A percentile compares a stretch with the other conserved stretches of the same genome.
Conservation (phyloP, 2,113 vertebrate genomes). For the Crotalus horridus region DNA sequence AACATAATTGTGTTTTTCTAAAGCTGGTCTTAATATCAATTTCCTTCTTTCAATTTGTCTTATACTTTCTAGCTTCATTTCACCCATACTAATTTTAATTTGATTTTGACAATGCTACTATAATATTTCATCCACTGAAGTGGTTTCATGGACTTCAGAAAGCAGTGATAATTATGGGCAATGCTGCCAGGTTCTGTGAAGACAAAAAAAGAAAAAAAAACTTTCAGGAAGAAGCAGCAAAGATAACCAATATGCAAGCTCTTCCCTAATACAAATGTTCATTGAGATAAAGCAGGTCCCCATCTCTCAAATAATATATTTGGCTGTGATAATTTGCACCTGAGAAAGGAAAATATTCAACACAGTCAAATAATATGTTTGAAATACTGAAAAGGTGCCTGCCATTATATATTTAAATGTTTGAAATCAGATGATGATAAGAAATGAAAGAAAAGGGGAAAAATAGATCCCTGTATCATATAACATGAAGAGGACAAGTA, state of each 20-base stretch:
- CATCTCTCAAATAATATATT: not conserved
- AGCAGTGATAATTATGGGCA: not conserved
- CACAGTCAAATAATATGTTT: not conserved
- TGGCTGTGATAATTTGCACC: not conserved
- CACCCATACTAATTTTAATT: not conserved
- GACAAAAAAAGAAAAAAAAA: not conserved
- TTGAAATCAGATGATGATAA: not conserved
- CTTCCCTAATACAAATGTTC: not conserved
- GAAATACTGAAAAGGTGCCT: not conserved
- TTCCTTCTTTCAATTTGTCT: not conserved
- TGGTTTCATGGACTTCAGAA: not conserved
- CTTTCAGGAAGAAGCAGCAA: not conserved
- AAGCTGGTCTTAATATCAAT: not conserved
- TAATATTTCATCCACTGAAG: not conserved
- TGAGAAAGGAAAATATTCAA: not conserved
- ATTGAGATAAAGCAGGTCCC: not conserved
- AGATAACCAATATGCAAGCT: not conserved
- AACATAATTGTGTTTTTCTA: not conserved
- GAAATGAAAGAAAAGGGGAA: not conserved
- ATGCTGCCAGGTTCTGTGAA: not conserved
- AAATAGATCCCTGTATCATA: not conserved
- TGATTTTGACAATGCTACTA: not conserved
- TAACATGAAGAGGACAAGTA: not conserved
- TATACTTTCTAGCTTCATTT: not conserved
- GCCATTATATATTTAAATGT: not conserved